These are phyloP conservation scores for Haemorhous mexicanus DNA, from an alignment of 2,113 vertebrate species.

Conservation along the genomic window DNA sequence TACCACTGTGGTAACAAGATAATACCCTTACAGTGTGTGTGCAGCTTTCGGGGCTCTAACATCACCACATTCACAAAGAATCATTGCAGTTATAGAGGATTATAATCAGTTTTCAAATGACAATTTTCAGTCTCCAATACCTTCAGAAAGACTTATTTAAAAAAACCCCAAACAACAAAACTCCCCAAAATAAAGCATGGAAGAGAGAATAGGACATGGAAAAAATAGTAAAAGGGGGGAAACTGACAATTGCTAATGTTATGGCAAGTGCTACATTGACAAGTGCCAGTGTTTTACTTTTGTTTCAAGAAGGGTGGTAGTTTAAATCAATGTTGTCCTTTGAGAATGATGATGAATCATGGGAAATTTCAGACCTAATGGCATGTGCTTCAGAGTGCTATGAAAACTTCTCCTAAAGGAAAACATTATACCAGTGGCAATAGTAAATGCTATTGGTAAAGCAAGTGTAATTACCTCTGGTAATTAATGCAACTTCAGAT, in stretches of 20 bases:
- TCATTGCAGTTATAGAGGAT: not conserved
- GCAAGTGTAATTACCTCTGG: not conserved
- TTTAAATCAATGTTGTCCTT: not conserved
- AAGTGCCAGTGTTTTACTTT: not conserved
- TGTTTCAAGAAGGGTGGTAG: not conserved
- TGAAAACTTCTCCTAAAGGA: not conserved
- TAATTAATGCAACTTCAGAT: not conserved
- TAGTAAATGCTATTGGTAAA: not conserved
- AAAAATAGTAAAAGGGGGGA: not conserved
- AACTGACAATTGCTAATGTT: not conserved
- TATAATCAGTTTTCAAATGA: not conserved
- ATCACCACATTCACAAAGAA: not conserved
- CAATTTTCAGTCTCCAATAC: not conserved
- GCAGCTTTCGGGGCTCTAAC: not conserved
- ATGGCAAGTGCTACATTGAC: not conserved
- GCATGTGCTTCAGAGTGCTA: not conserved
- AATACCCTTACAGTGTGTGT: not conserved
- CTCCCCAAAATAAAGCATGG: no score
- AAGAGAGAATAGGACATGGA: rapidly evolving
- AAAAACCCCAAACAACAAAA: not conserved
- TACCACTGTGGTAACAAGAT: not conserved
- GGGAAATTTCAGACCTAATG: not conserved
- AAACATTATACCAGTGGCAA: not conserved
- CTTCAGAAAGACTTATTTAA: not conserved
- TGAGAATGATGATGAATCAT: not conserved